Percentiles rank a stretch among this genome's conserved stretches.
These are phyloP conservation scores for Epinephelus lanceolatus DNA, from an alignment of 2,113 vertebrate species.

Conservation along the genomic window DNA sequence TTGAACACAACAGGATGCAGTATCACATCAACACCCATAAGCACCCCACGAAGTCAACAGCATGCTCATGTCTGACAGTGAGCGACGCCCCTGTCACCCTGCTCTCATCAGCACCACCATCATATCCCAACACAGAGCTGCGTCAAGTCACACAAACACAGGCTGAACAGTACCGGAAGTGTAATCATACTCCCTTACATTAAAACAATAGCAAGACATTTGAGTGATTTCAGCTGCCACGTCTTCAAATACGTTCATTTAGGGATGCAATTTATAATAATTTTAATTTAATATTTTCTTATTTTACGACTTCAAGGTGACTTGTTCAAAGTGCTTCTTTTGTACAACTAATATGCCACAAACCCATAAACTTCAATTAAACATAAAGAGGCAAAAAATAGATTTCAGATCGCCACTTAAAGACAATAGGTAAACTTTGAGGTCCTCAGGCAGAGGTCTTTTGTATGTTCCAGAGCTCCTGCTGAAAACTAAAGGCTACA, in stretches of 20 bases:
- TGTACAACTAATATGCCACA: background rate
- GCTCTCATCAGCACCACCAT: conserved; percentile 78
- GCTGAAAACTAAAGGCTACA: too few species aligned
- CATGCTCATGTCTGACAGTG: conserved; percentile 43
- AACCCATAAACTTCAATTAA: background rate
- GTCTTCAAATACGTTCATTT: background rate
- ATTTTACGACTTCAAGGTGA: background rate
- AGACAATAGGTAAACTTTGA: too few species aligned
- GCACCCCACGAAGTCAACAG: conserved; percentile 38
- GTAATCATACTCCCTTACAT: background rate
- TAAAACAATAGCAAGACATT: background rate
- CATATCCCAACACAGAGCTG: conserved; percentile 13
- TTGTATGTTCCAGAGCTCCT: too few species aligned
- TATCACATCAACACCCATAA: conserved; percentile 24
- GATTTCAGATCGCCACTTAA: too few species aligned
- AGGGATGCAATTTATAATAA: background rate
- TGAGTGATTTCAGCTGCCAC: background rate
- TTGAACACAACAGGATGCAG: conserved; percentile 33
- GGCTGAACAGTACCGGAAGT: conserved; percentile 48
- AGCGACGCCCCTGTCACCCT: conserved; percentile 60
- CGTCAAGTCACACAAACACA: conserved; percentile 42
- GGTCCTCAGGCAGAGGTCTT: too few species aligned
- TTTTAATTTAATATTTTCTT: too few species aligned
- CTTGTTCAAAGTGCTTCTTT: background rate
- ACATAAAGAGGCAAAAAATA: background rate